Evolutionary conservation across 2,113 vertebrate genomes (phyloP).

Genomic region (Anoplopoma fimbria): DNA sequence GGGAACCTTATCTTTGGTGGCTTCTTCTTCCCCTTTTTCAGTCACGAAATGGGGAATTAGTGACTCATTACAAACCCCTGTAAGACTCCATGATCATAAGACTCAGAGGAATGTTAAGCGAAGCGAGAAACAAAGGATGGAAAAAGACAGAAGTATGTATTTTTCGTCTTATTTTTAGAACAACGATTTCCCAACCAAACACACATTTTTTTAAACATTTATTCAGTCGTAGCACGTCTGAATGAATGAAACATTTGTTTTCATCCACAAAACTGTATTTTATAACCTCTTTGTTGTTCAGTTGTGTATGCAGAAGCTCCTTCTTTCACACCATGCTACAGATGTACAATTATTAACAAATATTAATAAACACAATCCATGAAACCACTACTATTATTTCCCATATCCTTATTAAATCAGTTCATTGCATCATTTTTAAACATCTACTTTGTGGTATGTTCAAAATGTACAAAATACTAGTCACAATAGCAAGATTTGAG

Average conservation of each 20-base stretch:
- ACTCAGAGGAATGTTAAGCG: conserved; percentile 1
- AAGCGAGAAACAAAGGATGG: background rate
- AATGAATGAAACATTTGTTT: background rate
- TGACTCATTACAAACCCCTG: conserved; percentile 37
- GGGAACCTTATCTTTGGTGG: background rate
- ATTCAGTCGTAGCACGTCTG: background rate
- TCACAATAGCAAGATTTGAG: background rate
- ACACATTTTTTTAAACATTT: background rate
- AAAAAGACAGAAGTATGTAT: conserved; percentile 22
- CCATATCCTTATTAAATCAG: background rate
- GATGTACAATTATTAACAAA: background rate
- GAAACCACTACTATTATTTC: background rate
- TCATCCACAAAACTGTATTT: background rate
- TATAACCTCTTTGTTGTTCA: background rate
- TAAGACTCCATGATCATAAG: conserved; percentile 6
- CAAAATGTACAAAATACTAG: background rate
- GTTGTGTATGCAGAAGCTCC: background rate
- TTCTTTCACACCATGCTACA: background rate
- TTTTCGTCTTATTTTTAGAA: background rate
- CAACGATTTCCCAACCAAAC: background rate
- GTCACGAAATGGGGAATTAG: conserved; percentile 49
- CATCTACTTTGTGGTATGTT: background rate
- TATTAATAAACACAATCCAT: background rate
- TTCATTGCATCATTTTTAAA: background rate
- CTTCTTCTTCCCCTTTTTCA: conserved; percentile 51